Evolutionary conservation across 2,113 vertebrate species (phyloP), one percentile per base, ranked within the genome.

Genomic region (Pitta sordida): DNA sequence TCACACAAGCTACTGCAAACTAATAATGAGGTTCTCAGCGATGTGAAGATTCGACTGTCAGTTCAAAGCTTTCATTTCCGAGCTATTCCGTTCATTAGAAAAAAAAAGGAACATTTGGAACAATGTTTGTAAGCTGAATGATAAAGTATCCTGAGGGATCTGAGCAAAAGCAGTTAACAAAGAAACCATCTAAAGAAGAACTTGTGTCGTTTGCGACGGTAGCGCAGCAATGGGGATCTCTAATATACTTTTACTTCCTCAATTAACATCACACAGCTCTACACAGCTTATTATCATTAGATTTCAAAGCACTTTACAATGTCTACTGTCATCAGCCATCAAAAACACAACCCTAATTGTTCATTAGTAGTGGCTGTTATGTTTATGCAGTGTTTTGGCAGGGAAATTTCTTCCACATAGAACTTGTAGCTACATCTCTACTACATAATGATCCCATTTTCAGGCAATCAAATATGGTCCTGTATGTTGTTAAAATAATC

Each of bases 21-120:
- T 29, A 86, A 81, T 89, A 88, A 96, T 43, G 65, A 96, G 52
- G 69, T 75, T 93, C 79, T 85, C 70, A 62, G 62, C 20, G 53
- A 92, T 73, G n/a, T 37, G 91, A 93, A 82, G 69, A 94, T 53
- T 86, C 49, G 51, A 89, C 58, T 87, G 44, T 51, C 70, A 82
- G 52, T 79, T 87, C 87, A 89, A 90, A 87, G 83, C 78, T 82
- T 75, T 79, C 26, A 34, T 86, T 92, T 93, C 63, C 0, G 0
- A 87, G 44, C 60, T 68, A 62, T 60, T 76, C 77, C 62, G 73
- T 79, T 74, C 6, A 2, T 41, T 53, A 89, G 22, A 23, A 56
- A 37, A 79, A 55, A 60, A 46, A n/a, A n/a, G n/a, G 26, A 73
- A 65, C 63, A 84, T 81, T 93, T 92, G 77, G 62, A 93, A 65